These are phyloP conservation scores for human (Homo sapiens) DNA, from an alignment of 2,113 vertebrate species.

Conservation along the genomic window DNA sequence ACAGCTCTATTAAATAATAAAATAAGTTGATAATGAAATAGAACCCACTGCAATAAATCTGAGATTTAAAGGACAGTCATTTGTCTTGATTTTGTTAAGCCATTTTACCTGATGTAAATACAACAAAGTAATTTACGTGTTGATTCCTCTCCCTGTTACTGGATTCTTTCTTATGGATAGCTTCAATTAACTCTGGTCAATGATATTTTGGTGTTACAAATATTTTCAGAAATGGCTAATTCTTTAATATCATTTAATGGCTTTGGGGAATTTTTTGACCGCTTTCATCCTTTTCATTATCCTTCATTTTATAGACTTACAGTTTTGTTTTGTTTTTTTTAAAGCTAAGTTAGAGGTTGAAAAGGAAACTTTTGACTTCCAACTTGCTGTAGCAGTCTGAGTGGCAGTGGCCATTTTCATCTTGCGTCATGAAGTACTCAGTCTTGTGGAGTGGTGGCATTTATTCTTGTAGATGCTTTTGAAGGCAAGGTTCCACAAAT, in stretches of 20 bases:
- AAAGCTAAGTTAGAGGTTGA: neutral
- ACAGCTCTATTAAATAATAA: neutral
- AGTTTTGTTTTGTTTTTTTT: neutral
- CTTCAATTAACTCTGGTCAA: neutral
- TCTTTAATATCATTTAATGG: neutral
- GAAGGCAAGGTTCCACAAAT: neutral
- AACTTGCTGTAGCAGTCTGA: neutral
- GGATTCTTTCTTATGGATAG: neutral
- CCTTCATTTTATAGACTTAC: neutral
- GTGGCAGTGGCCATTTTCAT: neutral
- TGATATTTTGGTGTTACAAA: neutral
- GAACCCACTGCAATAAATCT: neutral
- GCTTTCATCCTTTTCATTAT: neutral
- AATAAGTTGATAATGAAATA: neutral
- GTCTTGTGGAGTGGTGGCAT: neutral
- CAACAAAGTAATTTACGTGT: constrained; percentile 24
- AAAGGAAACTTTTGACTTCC: neutral
- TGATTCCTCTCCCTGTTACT: neutral
- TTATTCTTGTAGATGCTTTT: neutral
- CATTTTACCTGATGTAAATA: neutral
- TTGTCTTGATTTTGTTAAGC: constrained; percentile 53
- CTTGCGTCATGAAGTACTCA: neutral
- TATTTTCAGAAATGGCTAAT: neutral
- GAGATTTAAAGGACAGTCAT: neutral
- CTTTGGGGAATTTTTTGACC: neutral